Evolutionary conservation across 1,140 invertebrate genomes (phyloP).

Genomic region (Apocrypta bakeri): DNA sequence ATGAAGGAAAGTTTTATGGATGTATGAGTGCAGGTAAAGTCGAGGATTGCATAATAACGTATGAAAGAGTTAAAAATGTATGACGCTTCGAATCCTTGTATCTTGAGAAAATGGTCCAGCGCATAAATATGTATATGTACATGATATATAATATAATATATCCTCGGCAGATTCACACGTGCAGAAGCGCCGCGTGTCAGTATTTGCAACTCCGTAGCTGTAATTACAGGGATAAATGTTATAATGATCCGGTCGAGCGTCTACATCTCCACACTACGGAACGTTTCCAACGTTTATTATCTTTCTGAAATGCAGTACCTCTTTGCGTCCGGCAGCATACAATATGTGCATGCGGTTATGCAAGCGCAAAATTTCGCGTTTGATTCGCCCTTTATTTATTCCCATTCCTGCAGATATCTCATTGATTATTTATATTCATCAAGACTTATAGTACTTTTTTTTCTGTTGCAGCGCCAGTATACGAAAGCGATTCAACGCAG

Average conservation of each 20-base stretch:
- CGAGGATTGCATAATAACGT: background rate
- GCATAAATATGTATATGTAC: too few relatives aligned
- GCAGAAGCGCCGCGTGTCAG: background rate
- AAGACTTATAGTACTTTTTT: slow-evolving; percentile 43
- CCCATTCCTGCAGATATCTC: too few relatives aligned
- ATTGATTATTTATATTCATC: too few relatives aligned
- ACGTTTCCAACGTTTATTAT: slow-evolving; percentile 40
- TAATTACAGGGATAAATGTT: slow-evolving; percentile 68
- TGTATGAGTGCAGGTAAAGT: background rate
- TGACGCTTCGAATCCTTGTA: background rate
- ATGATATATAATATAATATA: too few relatives aligned
- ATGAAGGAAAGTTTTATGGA: background rate
- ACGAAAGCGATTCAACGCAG: slow-evolving; percentile 70
- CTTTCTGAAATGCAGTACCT: background rate
- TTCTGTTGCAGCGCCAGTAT: slow-evolving; percentile 71
- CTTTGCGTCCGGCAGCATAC: background rate
- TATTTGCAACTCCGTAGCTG: slow-evolving; percentile 18
- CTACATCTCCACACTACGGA: background rate
- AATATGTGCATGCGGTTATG: too few relatives aligned
- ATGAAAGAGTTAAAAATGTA: too few relatives aligned
- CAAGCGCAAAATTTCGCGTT: background rate
- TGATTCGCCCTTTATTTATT: background rate
- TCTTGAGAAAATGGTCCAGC: too few relatives aligned
- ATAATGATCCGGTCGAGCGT: background rate
- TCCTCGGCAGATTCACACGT: background rate